A percentile compares a stretch with the other conserved stretches of the same genome.
These are phyloP conservation scores for Eulemur mongoz DNA, from an alignment of 2,797 vertebrate species.

Conservation along the genomic window DNA sequence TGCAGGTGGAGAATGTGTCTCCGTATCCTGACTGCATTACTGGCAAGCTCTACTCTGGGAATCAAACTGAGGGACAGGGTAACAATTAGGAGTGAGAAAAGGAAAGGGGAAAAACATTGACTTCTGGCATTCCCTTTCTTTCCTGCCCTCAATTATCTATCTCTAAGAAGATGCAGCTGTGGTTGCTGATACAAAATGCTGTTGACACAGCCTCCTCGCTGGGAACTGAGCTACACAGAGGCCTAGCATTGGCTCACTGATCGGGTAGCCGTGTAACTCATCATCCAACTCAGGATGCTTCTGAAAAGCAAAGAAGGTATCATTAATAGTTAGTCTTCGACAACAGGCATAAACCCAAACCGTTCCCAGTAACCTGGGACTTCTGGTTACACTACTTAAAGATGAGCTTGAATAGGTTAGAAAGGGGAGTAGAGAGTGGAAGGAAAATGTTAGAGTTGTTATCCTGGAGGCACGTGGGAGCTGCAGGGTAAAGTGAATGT, in stretches of 20 bases:
- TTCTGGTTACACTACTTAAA: neutral
- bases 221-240: neutral
- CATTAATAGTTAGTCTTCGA: neutral
- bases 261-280: neutral
- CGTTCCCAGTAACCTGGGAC: neutral
- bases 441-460: neutral
- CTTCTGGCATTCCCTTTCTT: neutral
- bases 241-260: neutral
- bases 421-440: neutral
- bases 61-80: neutral
- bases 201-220: neutral
- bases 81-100: neutral
- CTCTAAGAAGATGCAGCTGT: neutral
- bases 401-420: neutral
- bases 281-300: neutral
- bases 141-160: neutral
- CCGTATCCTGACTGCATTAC: neutral
- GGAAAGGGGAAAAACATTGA: neutral
- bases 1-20: neutral
- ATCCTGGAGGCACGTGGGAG: neutral
- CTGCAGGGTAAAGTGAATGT: neutral
- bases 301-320: neutral
- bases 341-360: neutral
- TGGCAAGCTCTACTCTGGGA: neutral
- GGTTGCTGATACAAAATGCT: neutral